Conservation (phyloP, 2,888 invertebrate genomes). For the Apomyelois bistriatella region DNA sequence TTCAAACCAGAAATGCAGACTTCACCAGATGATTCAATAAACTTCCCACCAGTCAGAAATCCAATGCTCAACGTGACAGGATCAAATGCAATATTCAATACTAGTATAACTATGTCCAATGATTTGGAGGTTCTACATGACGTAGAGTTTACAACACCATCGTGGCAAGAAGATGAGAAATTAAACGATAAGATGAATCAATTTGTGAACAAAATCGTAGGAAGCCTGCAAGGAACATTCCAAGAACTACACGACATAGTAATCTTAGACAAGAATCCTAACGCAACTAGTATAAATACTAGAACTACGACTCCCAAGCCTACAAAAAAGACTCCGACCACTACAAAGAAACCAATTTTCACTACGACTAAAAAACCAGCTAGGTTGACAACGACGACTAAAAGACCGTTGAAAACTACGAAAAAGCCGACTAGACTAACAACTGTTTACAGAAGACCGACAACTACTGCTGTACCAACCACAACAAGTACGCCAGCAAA, state of each 20-base stretch:
- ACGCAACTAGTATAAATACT: slow-evolving; percentile 43
- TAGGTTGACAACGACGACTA: slow-evolving; percentile 56
- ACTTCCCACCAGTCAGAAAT: slow-evolving; percentile 92
- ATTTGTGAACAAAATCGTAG: slow-evolving; percentile 90
- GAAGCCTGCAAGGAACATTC: slow-evolving; percentile 90
- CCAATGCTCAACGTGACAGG: slow-evolving; percentile 88
- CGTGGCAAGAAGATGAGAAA: slow-evolving; percentile 86
- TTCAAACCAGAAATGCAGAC: slow-evolving; percentile 81
- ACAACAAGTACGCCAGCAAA: slow-evolving; percentile 43
- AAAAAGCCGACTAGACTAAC: slow-evolving; percentile 61
- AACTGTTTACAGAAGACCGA: slow-evolving; percentile 44
- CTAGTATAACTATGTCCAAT: slow-evolving; percentile 74
- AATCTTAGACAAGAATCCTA: slow-evolving; percentile 67
- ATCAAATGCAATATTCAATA: slow-evolving; percentile 69
- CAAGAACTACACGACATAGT: slow-evolving; percentile 89
- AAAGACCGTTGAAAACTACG: slow-evolving; percentile 65
- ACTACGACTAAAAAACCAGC: slow-evolving; percentile 63
- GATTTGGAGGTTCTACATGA: slow-evolving; percentile 73
- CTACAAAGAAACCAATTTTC: slow-evolving; percentile 65
- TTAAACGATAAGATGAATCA: slow-evolving; percentile 89
- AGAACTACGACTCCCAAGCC: slow-evolving; percentile 64
- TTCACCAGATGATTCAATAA: slow-evolving; percentile 84
- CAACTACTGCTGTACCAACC: slow-evolving; percentile 40
- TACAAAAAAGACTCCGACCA: slow-evolving; percentile 50
- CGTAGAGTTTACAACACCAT: slow-evolving; percentile 86